phyloP scores from a whole-genome alignment of 1,140 invertebrate genomes.

The Holotrichia oblita region DNA sequence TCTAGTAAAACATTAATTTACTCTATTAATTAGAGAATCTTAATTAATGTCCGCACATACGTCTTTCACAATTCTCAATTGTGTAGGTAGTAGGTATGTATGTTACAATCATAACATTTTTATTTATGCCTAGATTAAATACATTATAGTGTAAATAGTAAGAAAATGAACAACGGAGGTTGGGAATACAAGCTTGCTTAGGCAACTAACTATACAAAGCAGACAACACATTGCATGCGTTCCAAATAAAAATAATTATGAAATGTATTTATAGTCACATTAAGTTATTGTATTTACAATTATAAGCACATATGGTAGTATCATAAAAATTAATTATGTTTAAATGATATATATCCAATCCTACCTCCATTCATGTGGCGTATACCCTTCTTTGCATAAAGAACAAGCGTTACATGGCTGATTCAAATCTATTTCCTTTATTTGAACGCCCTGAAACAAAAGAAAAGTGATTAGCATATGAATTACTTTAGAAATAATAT shows the following conservation, averaged over 20 bases:
- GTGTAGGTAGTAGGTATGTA: too few species aligned
- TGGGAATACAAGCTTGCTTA: neutral
- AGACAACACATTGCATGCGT: neutral
- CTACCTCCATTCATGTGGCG: constrained; percentile 40
- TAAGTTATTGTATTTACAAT: too few species aligned
- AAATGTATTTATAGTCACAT: too few species aligned
- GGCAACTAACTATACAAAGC: constrained; percentile 14
- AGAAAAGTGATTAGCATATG: neutral
- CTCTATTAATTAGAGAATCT: too few species aligned
- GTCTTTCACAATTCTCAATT: too few species aligned
- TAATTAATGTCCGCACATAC: too few species aligned
- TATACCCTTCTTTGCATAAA: constrained; percentile 28
- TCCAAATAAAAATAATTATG: neutral
- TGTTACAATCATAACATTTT: too few species aligned
- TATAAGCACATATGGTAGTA: neutral
- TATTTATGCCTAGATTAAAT: too few species aligned
- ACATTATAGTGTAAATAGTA: too few species aligned
- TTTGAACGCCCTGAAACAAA: constrained; percentile 40
- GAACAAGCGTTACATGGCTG: constrained; percentile 34
- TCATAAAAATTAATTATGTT: neutral
- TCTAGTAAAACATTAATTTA: too few species aligned
- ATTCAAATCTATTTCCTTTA: constrained; percentile 40
- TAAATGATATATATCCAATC: neutral
- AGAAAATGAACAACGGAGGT: neutral
- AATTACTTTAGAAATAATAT: too few species aligned